These are phyloP conservation scores for Mungos mungo DNA, from an alignment of 2,113 vertebrate species.

Conservation along the genomic window DNA sequence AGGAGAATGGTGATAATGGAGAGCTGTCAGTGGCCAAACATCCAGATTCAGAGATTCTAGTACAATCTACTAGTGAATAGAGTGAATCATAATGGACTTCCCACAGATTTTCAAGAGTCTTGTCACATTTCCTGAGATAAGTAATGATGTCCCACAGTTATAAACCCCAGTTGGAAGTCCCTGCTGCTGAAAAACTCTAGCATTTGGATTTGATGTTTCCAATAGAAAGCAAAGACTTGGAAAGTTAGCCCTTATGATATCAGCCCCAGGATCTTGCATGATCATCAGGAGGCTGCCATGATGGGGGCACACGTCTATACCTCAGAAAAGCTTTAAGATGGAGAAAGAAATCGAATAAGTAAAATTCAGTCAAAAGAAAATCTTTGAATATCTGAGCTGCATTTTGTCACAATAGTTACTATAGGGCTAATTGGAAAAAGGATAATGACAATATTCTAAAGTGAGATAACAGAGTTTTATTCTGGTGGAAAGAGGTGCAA, in stretches of 20 bases:
- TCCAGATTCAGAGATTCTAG: neutral
- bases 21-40: fast-evolving
- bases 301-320: fast-evolving
- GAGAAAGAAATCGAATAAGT: fast-evolving
- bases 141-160: neutral
- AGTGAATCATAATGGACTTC: neutral
- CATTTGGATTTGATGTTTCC: neutral
- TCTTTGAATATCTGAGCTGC: neutral
- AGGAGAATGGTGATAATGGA: neutral
- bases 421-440: neutral
- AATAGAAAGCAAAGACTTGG: neutral
- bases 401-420: neutral
- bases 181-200: neutral
- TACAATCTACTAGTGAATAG: neutral
- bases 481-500: neutral
- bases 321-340: neutral
- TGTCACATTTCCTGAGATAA: neutral
- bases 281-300: neutral
- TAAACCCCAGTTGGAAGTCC: neutral
- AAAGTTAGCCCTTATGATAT: neutral
- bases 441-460: neutral
- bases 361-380: neutral
- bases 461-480: neutral
- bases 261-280: neutral
- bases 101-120: neutral